Conservation (phyloP, 2,888 invertebrate species). For the Drosophila kuntzei region DNA sequence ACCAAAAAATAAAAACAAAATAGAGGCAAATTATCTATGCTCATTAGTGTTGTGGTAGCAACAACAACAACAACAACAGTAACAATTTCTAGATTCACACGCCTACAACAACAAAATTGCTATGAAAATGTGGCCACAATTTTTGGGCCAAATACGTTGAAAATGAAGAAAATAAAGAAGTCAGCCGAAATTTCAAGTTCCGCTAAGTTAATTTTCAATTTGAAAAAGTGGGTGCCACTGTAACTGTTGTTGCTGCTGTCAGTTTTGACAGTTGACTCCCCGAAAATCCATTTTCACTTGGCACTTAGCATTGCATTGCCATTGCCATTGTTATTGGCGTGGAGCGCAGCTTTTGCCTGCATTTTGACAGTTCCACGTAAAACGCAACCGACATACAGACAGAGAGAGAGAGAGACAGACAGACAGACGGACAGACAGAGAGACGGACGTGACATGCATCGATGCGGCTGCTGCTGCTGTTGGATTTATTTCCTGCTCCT, state of each 20-base stretch:
- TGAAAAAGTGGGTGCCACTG: slow-evolving; percentile 74
- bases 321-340: slow-evolving; percentile 39
- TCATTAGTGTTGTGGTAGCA: slow-evolving; percentile 61
- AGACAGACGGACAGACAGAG: slow-evolving; percentile 1
- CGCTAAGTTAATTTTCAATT: slow-evolving; percentile 82
- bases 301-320: slow-evolving; percentile 72
- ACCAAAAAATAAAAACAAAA: slow-evolving; percentile 29
- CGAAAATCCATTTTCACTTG: slow-evolving; percentile 79
- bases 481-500: slow-evolving; percentile 79
- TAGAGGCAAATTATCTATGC: slow-evolving; percentile 70
- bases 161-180: slow-evolving; percentile 7
- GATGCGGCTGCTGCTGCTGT: slow-evolving; percentile 71
- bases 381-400: slow-evolving; percentile 49
- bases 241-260: slow-evolving; percentile 69
- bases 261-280: slow-evolving; percentile 82
- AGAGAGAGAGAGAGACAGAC: slow-evolving; percentile 13
- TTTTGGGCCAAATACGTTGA: slow-evolving; percentile 29
- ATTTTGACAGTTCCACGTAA: slow-evolving; percentile 82
- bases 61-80: slow-evolving; percentile 22
- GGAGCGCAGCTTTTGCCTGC: slow-evolving; percentile 69
- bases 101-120: slow-evolving; percentile 55
- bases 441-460: slow-evolving; percentile 78
- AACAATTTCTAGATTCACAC: slow-evolving; percentile 60
- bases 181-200: slow-evolving; percentile 60
- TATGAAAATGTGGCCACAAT: slow-evolving; percentile 47